Evolutionary conservation across 2,888 invertebrate species (phyloP).

Genomic region (Drosophila histrio): DNA sequence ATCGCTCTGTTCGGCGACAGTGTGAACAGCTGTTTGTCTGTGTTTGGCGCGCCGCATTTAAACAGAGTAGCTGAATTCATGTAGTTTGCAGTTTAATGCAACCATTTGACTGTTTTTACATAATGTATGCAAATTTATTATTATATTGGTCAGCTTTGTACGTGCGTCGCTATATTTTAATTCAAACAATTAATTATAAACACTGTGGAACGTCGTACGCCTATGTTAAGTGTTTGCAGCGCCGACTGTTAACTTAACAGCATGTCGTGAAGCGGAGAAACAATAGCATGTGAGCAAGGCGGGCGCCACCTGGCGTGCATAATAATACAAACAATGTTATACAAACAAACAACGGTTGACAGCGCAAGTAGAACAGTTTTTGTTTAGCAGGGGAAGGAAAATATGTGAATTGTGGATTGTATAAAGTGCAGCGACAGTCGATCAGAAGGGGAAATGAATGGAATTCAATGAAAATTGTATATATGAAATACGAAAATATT

Average conservation of each 20-base stretch:
- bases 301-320: slow-evolving; percentile 32
- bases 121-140: background rate
- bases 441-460: background rate
- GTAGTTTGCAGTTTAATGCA: background rate
- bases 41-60: slow-evolving; percentile 24
- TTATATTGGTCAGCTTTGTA: background rate
- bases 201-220: background rate
- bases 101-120: background rate
- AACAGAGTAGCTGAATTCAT: slow-evolving; percentile 1
- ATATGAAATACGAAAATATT: background rate
- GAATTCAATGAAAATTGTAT: background rate
- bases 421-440: background rate
- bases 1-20: slow-evolving; percentile 9
- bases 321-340: background rate
- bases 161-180: background rate
- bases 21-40: slow-evolving; percentile 34
- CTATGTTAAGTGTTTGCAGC: background rate
- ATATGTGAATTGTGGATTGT: slow-evolving; percentile 11
- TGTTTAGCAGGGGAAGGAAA: background rate
- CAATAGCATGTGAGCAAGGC: background rate
- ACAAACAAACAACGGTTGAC: background rate
- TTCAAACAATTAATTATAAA: background rate
- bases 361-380: slow-evolving; percentile 12
- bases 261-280: background rate
- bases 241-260: slow-evolving; percentile 19